These are phyloP conservation scores for Hyphantria cunea DNA, from an alignment of 1,140 invertebrate genomes.

Conservation along the genomic window DNA sequence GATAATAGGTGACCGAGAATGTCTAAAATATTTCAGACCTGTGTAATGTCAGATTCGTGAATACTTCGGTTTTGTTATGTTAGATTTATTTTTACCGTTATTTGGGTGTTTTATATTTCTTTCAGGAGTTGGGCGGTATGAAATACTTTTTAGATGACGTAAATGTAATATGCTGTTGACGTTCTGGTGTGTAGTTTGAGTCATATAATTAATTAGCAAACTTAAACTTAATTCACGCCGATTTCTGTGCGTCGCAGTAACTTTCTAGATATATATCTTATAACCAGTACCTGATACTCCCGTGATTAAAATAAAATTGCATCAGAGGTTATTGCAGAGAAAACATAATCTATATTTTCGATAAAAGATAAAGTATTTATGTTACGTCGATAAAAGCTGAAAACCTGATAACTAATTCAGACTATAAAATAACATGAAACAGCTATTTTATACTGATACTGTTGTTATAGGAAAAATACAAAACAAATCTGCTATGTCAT, in stretches of 20 bases:
- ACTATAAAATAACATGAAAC: constrained; percentile 5
- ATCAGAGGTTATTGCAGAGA: constrained; percentile 15
- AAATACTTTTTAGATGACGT: constrained; percentile 31
- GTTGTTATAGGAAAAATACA: not conserved
- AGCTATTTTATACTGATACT: not conserved
- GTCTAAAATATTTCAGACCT: constrained; percentile 49
- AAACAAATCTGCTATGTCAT: no score
- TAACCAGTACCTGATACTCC: constrained; percentile 21
- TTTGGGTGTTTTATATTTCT: constrained; percentile 40
- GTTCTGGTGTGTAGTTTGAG: constrained; percentile 34
- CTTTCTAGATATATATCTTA: constrained; percentile 34
- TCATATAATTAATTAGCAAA: constrained; percentile 26
- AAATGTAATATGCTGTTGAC: constrained; percentile 32
- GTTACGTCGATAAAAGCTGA: constrained; percentile 5
- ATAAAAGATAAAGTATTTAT: constrained; percentile 26
- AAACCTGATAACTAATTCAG: constrained; percentile 7
- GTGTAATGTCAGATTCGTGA: constrained; percentile 49
- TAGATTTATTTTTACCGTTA: constrained; percentile 54
- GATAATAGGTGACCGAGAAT: constrained; percentile 59
- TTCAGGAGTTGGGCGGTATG: constrained; percentile 23
- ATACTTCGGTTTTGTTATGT: constrained; percentile 41
- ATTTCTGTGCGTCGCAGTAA: constrained; percentile 26
- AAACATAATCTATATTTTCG: constrained; percentile 26
- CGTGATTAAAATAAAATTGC: constrained; percentile 19
- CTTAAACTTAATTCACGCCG: constrained; percentile 8